These are phyloP conservation scores for Tricholauxania praeusta DNA, from an alignment of 2,888 invertebrate species.

Conservation along the genomic window DNA sequence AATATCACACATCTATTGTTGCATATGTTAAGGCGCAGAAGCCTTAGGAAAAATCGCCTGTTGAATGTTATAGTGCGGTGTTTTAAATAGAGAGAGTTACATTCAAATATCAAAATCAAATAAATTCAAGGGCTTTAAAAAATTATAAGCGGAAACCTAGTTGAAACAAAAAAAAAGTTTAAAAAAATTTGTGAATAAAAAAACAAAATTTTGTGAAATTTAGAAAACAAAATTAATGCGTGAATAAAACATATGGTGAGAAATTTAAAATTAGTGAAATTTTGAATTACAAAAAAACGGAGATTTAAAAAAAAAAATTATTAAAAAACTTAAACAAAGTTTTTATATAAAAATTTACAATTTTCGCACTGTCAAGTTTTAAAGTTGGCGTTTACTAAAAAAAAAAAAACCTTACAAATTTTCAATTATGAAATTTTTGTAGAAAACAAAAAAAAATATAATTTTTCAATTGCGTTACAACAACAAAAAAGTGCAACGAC, in stretches of 20 bases:
- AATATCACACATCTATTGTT: too few species aligned
- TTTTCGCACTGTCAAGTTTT: not conserved
- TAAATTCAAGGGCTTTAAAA: not conserved
- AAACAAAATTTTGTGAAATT: not conserved
- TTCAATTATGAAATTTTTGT: not conserved
- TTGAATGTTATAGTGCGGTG: too few species aligned
- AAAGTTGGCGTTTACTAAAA: not conserved
- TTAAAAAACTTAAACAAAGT: too few species aligned
- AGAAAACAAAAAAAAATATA: not conserved
- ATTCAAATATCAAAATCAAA: conserved; percentile 5
- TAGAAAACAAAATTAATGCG: not conserved
- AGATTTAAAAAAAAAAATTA: too few species aligned
- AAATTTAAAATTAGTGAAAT: too few species aligned
- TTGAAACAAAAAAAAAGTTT: not conserved
- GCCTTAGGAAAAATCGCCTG: too few species aligned
- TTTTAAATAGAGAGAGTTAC: too few species aligned
- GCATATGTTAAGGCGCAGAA: too few species aligned
- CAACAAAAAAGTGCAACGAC: conserved; percentile 35
- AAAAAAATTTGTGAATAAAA: not conserved
- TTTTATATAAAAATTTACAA: not conserved
- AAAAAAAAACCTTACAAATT: not conserved
- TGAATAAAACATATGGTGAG: too few species aligned
- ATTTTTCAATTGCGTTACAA: conserved; percentile 1
- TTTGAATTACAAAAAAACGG: too few species aligned
- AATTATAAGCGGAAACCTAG: too few species aligned